Evolutionary conservation across 2,113 vertebrate species (phyloP).

Genomic region (Trematocara zebra): DNA sequence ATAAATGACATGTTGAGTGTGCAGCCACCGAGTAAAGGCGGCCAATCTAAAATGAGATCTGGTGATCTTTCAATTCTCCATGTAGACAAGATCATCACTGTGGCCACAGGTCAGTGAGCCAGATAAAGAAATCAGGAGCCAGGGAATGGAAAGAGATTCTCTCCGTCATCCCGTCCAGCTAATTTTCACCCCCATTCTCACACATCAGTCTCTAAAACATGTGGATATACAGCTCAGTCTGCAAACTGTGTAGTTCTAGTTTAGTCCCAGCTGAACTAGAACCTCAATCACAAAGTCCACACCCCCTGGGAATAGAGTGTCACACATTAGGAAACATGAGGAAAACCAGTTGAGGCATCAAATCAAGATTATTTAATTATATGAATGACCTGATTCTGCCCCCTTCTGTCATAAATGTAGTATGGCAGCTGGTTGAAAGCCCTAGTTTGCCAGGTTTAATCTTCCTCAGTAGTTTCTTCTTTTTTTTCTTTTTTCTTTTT

Average conservation of each 20-base stretch:
- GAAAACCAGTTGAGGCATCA: neutral
- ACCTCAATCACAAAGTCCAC: neutral
- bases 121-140: neutral
- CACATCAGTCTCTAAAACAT: neutral
- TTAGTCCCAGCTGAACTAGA: neutral
- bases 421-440: neutral
- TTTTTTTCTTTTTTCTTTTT: neutral
- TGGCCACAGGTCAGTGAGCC: constrained; percentile 29
- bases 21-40: constrained; percentile 1
- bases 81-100: neutral
- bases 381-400: constrained; percentile 32
- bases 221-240: neutral
- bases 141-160: neutral
- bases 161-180: neutral
- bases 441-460: neutral
- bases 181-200: neutral
- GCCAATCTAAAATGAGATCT: constrained; percentile 60
- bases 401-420: constrained; percentile 30
- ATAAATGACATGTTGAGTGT: constrained; percentile 4
- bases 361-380: constrained; percentile 1
- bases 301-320: neutral
- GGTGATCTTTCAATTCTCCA: neutral
- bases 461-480: neutral
- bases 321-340: neutral
- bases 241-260: neutral